Percentiles rank a stretch among this genome's conserved stretches.
Conservation (phyloP, 2,113 vertebrate species). For the Galemys pyrenaicus region DNA sequence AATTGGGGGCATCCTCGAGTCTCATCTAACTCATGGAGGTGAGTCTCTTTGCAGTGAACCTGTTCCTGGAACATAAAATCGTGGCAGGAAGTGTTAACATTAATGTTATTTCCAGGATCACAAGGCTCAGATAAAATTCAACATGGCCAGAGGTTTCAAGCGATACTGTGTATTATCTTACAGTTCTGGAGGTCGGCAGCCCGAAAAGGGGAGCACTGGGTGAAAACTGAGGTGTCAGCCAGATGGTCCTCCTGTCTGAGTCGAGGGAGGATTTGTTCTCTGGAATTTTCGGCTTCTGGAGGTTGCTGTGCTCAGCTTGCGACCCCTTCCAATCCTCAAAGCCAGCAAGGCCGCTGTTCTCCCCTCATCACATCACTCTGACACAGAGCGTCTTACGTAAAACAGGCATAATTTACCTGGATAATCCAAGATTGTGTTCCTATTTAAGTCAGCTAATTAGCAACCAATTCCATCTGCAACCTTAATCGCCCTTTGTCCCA, state of each 20-base stretch:
- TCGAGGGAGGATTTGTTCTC: not conserved
- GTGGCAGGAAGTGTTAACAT: not conserved
- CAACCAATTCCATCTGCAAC: not conserved
- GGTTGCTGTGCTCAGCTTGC: not conserved
- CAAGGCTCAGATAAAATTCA: not conserved
- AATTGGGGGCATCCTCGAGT: not conserved
- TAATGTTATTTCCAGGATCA: not conserved
- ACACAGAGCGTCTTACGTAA: not conserved
- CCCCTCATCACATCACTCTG: rapidly evolving
- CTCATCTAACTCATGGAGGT: not conserved
- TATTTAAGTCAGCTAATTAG: not conserved
- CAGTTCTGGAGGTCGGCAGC: not conserved
- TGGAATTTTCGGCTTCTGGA: not conserved
- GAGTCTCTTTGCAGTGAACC: not conserved
- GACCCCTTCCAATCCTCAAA: not conserved
- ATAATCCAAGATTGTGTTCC: not conserved
- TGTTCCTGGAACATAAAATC: not conserved
- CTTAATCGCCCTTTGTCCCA: not conserved
- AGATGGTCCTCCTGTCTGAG: not conserved
- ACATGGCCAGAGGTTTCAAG: not conserved
- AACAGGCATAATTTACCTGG: not conserved
- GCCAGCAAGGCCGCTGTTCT: not conserved
- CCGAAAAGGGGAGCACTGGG: not conserved
- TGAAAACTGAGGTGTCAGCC: not conserved
- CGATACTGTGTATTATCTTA: not conserved